Percentiles rank a stretch among this genome's conserved stretches.
phyloP scores from a whole-genome alignment of 2,797 vertebrate species.

The Epinephelus coioides region DNA sequence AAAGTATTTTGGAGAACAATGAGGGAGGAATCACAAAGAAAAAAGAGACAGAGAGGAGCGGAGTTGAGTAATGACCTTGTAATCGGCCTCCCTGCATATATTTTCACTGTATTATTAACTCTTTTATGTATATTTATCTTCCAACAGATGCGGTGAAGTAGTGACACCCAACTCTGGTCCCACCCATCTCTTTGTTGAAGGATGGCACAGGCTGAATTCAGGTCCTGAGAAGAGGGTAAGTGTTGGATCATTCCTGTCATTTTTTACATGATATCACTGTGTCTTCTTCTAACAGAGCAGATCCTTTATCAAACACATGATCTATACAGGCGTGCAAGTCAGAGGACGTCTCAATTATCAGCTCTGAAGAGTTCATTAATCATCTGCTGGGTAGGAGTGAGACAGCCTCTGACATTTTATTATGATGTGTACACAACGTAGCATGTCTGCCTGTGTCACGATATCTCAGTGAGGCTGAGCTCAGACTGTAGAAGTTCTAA shows the following conservation, averaged over 20 bases:
- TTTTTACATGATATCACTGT: slow-evolving; percentile 66
- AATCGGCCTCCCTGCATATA: slow-evolving; percentile 66
- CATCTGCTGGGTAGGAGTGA: slow-evolving; percentile 20
- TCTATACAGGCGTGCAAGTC: slow-evolving; percentile 55
- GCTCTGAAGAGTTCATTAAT: slow-evolving; percentile 66
- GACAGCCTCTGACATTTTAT: slow-evolving; percentile 21
- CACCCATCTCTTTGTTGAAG: slow-evolving; percentile 60
- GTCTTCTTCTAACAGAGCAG: slow-evolving; percentile 43
- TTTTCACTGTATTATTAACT: slow-evolving; percentile 62
- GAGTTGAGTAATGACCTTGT: slow-evolving; percentile 75
- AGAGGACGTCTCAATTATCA: slow-evolving; percentile 61
- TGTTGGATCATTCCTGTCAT: slow-evolving; percentile 65
- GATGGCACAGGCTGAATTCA: slow-evolving; percentile 45
- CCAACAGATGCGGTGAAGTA: slow-evolving; percentile 48
- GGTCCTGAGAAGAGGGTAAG: slow-evolving; percentile 52
- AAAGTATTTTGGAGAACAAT: slow-evolving; percentile 79
- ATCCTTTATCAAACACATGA: slow-evolving; percentile 71
- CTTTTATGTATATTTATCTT: slow-evolving; percentile 66
- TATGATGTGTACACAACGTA: slow-evolving; percentile 10
- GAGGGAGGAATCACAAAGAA: slow-evolving; percentile 73
- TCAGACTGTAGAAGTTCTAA: not conserved
- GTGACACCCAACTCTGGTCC: slow-evolving; percentile 65
- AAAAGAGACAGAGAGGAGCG: slow-evolving; percentile 54
- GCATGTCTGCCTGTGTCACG: not conserved
- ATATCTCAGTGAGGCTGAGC: not conserved